A percentile compares a stretch with the other conserved stretches of the same genome.
These are phyloP conservation scores for Drosophila fulvimacula DNA, from an alignment of 2,888 invertebrate genomes.

Conservation along the genomic window DNA sequence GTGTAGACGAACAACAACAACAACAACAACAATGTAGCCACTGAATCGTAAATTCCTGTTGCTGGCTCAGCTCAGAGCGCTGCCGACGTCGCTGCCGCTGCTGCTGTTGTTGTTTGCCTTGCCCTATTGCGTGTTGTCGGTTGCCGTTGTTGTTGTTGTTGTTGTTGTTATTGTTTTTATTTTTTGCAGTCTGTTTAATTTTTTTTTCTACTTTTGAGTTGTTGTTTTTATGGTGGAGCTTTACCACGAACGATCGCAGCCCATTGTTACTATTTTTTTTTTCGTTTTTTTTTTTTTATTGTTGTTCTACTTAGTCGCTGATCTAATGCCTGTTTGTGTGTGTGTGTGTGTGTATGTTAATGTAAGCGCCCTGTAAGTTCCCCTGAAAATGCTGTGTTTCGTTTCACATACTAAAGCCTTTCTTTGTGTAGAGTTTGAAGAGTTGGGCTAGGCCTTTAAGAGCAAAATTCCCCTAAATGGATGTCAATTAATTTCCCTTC, in stretches of 20 bases:
- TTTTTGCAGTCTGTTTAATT: constrained; percentile 75
- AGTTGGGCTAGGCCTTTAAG: neutral
- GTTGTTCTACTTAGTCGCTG: constrained; percentile 71
- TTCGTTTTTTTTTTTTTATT: constrained; percentile 50
- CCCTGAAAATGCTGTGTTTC: constrained; percentile 37
- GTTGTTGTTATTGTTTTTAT: constrained; percentile 19
- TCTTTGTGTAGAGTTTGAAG: neutral
- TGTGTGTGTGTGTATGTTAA: constrained; percentile 16
- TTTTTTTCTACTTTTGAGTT: constrained; percentile 71
- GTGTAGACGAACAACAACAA: constrained; percentile 30
- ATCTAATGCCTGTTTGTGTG: constrained; percentile 46
- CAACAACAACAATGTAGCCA: constrained; percentile 74
- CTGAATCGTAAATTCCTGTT: constrained; percentile 82
- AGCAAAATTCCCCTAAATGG: neutral
- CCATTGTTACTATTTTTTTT: constrained; percentile 63
- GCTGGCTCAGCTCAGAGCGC: constrained; percentile 68
- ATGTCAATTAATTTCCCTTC: neutral
- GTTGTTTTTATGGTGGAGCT: constrained; percentile 62
- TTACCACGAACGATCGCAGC: constrained; percentile 68
- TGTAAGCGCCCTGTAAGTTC: constrained; percentile 34
- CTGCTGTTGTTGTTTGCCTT: constrained; percentile 83
- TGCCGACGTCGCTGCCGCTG: constrained; percentile 47
- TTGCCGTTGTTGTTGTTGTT: constrained; percentile 39
- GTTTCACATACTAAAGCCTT: constrained; percentile 1
- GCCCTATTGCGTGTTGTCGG: constrained; percentile 85